Evolutionary conservation across 2,113 vertebrate species (phyloP).

Genomic region (Gila orcuttii): DNA sequence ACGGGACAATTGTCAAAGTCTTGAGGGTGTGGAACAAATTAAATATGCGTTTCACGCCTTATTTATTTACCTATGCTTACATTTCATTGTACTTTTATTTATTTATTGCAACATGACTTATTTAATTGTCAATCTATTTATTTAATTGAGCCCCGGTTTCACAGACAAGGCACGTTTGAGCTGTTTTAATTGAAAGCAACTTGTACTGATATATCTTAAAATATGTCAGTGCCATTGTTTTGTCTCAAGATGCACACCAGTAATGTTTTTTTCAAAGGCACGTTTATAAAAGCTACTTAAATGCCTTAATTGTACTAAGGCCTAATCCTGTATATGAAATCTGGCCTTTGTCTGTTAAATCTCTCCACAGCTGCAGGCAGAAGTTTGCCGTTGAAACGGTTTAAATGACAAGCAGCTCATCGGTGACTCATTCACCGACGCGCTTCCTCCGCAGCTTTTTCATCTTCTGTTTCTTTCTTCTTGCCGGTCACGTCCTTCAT

Average conservation of each 20-base stretch:
- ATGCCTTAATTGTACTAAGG: too few relatives aligned
- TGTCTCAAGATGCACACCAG: too few relatives aligned
- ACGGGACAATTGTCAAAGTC: too few relatives aligned
- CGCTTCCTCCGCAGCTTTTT: not conserved
- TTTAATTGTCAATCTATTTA: not conserved
- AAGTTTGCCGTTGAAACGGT: not conserved
- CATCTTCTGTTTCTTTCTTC: not conserved
- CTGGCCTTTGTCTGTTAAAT: not conserved
- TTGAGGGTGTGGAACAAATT: too few relatives aligned
- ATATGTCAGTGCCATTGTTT: too few relatives aligned
- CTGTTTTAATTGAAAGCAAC: too few relatives aligned
- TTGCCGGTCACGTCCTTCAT: not conserved
- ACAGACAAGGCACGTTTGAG: too few relatives aligned
- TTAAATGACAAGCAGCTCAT: not conserved
- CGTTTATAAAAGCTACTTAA: too few relatives aligned
- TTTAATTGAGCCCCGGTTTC: too few relatives aligned
- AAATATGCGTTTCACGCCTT: not conserved
- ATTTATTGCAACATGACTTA: not conserved
- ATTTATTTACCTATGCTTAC: not conserved
- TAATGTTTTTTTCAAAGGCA: too few relatives aligned
- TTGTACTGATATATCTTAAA: too few relatives aligned
- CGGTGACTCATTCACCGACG: not conserved
- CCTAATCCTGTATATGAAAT: too few relatives aligned
- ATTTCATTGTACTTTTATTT: not conserved
- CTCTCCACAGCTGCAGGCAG: not conserved